Conservation (phyloP, 2,797 vertebrate genomes). For the Ambastaia sidthimunki region DNA sequence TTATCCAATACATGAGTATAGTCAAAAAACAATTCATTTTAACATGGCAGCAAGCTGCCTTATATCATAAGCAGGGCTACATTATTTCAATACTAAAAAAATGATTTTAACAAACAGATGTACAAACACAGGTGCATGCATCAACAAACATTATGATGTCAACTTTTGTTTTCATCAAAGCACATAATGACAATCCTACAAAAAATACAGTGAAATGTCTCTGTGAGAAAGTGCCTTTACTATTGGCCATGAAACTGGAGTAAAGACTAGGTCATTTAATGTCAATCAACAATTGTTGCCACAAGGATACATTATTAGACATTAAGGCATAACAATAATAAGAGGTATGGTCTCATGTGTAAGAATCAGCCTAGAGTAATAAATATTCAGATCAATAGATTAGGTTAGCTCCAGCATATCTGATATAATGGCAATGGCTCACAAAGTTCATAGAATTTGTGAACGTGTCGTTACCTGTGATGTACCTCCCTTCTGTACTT, state of each 20-base stretch:
- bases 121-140: not conserved
- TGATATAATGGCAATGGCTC: not conserved
- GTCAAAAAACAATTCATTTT: constrained; percentile 1
- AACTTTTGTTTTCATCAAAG: not conserved
- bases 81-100: not conserved
- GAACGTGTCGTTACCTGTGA: constrained; percentile 83
- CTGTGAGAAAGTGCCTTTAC: not conserved
- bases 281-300: not conserved
- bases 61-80: constrained; percentile 11
- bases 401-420: not conserved
- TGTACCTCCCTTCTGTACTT: constrained; percentile 95
- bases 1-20: not conserved
- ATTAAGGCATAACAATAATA: not conserved
- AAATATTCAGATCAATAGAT: not conserved
- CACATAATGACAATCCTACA: not conserved
- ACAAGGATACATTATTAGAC: not conserved
- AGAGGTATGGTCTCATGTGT: not conserved
- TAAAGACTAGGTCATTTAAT: not conserved
- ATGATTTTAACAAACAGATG: not conserved
- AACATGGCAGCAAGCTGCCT: not conserved
- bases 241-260: not conserved
- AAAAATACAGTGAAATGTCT: not conserved
- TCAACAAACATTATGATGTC: not conserved
- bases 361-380: not conserved
- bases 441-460: not conserved